Evolutionary conservation across 2,888 invertebrate species (phyloP).

Genomic region (Icerya purchasi): DNA sequence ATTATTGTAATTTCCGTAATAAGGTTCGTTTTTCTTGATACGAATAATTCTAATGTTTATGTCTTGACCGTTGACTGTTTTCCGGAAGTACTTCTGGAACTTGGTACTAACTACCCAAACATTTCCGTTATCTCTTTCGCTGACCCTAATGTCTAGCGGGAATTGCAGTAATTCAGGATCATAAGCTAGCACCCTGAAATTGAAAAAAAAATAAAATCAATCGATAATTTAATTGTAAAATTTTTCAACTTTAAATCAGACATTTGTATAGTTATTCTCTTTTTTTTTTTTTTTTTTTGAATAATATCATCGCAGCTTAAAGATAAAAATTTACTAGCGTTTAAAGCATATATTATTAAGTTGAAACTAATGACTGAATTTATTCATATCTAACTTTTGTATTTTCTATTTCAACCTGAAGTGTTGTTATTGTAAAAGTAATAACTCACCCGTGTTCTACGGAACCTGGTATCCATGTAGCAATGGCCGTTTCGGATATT

Average conservation of each 20-base stretch:
- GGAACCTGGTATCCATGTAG: conserved; percentile 52
- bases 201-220: conserved; percentile 4
- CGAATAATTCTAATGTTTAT: conserved; percentile 52
- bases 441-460: conserved; percentile 49
- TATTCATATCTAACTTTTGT: too few species aligned
- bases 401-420: too few species aligned
- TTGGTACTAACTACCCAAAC: conserved; percentile 53
- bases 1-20: conserved; percentile 25
- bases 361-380: too few species aligned
- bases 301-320: neutral
- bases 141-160: conserved; percentile 49
- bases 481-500: conserved; percentile 55
- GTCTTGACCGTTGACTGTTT: conserved; percentile 41
- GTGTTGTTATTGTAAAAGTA: too few species aligned
- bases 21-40: conserved; percentile 24
- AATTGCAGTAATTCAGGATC: conserved; percentile 54
- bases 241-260: neutral
- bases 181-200: conserved; percentile 41
- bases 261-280: neutral
- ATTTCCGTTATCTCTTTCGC: conserved; percentile 41
- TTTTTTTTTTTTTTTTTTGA: neutral
- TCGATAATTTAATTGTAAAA: neutral
- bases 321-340: neutral
- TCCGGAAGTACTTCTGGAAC: conserved; percentile 59
- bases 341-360: too few species aligned